Conservation (phyloP, 2,888 invertebrate species). For the Pristionchus fissidentatus region DNA sequence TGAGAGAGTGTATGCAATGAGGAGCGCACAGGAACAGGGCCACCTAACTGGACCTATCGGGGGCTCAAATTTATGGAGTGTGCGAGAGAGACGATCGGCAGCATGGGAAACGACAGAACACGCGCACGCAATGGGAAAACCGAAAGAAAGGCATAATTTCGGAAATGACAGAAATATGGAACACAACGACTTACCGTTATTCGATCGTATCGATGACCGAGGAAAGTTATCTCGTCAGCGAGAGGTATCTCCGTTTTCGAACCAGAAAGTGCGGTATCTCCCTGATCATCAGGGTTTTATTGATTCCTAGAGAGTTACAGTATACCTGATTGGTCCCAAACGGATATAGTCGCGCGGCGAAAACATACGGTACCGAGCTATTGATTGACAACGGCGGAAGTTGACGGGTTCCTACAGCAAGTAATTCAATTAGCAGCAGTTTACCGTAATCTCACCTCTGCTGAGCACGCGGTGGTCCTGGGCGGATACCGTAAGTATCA, state of each 20-base stretch:
- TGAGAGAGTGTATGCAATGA: not conserved
- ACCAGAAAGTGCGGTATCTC: not conserved
- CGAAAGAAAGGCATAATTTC: not conserved
- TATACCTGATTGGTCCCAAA: conserved; percentile 62
- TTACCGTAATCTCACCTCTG: not conserved
- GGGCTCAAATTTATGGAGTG: conserved; percentile 21
- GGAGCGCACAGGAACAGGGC: conserved; percentile 23
- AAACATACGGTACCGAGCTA: conserved; percentile 74
- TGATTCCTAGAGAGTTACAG: not conserved
- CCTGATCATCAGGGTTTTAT: conserved; percentile 19
- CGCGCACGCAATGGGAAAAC: not conserved
- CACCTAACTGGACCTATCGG: conserved; percentile 29
- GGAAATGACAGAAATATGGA: not conserved
- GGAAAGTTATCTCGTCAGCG: conserved; percentile 13
- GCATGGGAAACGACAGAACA: conserved; percentile 17
- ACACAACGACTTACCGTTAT: conserved; percentile 36
- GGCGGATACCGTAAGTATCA: not conserved
- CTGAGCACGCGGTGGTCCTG: not conserved
- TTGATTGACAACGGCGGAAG: conserved; percentile 58
- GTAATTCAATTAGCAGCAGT: not conserved
- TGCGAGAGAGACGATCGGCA: conserved; percentile 5
- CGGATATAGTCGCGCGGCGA: conserved; percentile 74
- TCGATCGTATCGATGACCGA: conserved; percentile 22
- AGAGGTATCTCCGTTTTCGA: not conserved
- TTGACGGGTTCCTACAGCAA: not conserved